Base-by-base conservation (phyloP, 1,140 invertebrate genomes). In the Adoxophyes honmai region DNA sequence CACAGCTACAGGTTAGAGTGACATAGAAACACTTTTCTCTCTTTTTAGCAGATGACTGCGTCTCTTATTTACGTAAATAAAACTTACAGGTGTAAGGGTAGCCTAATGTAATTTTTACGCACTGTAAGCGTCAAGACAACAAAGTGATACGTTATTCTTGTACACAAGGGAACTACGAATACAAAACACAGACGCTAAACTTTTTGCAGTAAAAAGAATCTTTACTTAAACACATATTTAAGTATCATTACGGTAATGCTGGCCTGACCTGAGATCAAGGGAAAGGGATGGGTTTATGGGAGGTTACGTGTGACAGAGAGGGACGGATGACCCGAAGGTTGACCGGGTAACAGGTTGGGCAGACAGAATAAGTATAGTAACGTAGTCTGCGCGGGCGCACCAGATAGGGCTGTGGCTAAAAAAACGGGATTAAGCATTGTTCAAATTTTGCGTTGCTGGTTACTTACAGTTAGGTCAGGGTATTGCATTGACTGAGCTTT, bases 171-270 rank as follows among this genome's bases (percentile, higher is more conserved):
- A 28, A 28, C 21, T 28, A 28, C 21, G 64, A 59, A 48, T 68
- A 54, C 62, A 64, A 56, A 53, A 62, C 61, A 55, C 68, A 66
- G 62, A 75, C 70, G 62, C 67, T 58, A 37, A 72, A 73, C 74
- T 81, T 79, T 85, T 85, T 78, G 66, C 54, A 69, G 65, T 83
- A 86, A 39, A 84, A 88, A 77, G 72, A 74, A 80, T 77, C 76
- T 82, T 86, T 75, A 84, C 79, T 86, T 86, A 86, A 88, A 88
- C 86, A 86, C 86, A 82, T 86, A 77, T 87, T 87, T 87, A 85
- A 84, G 84, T 88, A 86, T 83, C 78, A 86, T 88, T 88, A 88
- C 79, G 64, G 75, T 85, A 83, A 86, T 85, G 73, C 74, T 42
- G 57, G 75, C 69, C 75, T 86, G 83, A 86, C 86, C 86, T 65